phyloP scores from a whole-genome alignment of 2,888 invertebrate genomes.

The Oithona nana region DNA sequence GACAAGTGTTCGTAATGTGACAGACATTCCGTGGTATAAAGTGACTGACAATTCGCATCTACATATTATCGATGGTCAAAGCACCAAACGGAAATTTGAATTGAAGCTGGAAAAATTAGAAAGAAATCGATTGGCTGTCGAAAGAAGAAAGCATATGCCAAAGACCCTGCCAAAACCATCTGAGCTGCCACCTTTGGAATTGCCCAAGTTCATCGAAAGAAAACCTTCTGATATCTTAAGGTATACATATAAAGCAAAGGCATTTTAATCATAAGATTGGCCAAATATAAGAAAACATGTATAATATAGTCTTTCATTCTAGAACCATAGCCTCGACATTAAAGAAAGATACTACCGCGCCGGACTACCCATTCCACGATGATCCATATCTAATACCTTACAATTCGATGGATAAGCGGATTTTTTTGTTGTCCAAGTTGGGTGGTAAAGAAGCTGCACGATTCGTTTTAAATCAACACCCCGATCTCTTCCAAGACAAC shows the following conservation, averaged over 20 bases:
- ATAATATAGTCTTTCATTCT: too few relatives aligned
- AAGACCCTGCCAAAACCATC: background rate
- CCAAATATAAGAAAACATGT: too few relatives aligned
- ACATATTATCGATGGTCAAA: background rate
- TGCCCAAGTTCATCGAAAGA: background rate
- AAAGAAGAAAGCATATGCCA: background rate
- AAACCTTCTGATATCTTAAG: background rate
- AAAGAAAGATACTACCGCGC: conserved; percentile 58
- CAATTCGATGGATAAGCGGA: conserved; percentile 46
- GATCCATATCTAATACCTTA: conserved; percentile 67
- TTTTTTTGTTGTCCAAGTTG: conserved; percentile 60
- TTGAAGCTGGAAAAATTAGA: background rate
- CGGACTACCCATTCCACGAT: conserved; percentile 75
- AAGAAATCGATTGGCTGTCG: background rate
- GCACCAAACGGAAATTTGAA: background rate
- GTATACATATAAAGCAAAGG: too few relatives aligned
- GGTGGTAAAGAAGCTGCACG: conserved; percentile 67
- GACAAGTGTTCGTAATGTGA: too few relatives aligned
- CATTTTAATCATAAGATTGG: too few relatives aligned
- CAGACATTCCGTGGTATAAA: background rate
- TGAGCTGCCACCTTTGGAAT: background rate
- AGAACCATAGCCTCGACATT: conserved; percentile 55
- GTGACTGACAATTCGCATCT: background rate
- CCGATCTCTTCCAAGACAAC: conserved; percentile 43
- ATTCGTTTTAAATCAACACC: conserved; percentile 55